A percentile compares a stretch with the other conserved stretches of the same genome.
Conservation (phyloP, 2,888 invertebrate species). For the Fragum whitleyi region DNA sequence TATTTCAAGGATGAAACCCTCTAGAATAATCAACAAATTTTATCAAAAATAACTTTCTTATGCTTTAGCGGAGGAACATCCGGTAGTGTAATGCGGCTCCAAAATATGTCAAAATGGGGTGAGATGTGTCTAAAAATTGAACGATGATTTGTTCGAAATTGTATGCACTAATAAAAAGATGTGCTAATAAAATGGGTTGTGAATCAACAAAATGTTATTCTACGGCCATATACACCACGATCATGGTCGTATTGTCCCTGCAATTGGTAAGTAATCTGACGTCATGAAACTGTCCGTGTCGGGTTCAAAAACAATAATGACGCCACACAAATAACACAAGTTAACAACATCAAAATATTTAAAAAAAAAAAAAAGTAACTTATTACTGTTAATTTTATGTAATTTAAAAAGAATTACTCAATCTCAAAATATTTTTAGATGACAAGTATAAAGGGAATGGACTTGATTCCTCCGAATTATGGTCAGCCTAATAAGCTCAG, state of each 20-base stretch:
- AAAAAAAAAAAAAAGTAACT: no score
- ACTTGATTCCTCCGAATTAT: no score
- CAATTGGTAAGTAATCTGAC: constrained; percentile 74
- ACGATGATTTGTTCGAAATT: constrained; percentile 15
- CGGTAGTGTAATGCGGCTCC: neutral
- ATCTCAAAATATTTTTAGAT: no score
- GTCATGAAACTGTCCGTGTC: neutral
- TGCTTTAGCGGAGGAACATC: neutral
- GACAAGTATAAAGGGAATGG: no score
- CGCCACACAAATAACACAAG: constrained; percentile 1
- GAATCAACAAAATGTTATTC: constrained; percentile 74
- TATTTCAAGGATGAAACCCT: no score
- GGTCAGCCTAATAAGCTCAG: constrained; percentile 26
- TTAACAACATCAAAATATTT: no score
- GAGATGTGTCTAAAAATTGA: neutral
- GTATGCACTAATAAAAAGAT: constrained; percentile 28
- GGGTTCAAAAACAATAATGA: constrained; percentile 57
- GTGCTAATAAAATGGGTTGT: constrained; percentile 63
- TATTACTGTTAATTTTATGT: no score
- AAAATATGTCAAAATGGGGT: constrained; percentile 36
- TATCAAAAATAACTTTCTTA: no score
- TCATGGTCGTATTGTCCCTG: constrained; percentile 74
- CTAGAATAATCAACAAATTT: no score
- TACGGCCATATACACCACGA: constrained; percentile 73
- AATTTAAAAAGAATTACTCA: no score